phyloP scores from a whole-genome alignment of 2,113 vertebrate species.

The Nansenia antarctica region DNA sequence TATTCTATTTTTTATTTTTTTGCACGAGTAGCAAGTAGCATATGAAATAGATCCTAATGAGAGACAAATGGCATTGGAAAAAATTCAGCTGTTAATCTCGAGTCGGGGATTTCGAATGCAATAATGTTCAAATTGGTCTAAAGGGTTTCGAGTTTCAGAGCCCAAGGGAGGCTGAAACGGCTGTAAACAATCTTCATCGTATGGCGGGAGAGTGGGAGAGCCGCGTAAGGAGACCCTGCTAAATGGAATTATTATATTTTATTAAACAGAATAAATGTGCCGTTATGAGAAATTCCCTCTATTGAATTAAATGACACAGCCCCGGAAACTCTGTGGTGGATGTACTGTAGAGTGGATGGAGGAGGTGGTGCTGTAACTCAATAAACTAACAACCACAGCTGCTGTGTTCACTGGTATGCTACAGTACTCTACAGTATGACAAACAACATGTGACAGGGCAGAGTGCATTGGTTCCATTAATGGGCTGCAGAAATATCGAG shows the following conservation, averaged over 20 bases:
- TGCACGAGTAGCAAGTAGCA: slow-evolving; percentile 14
- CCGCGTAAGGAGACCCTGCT: background rate
- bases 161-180: slow-evolving; percentile 11
- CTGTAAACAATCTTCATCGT: slow-evolving; percentile 2
- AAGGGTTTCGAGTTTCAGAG: slow-evolving; percentile 10
- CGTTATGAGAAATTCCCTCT: slow-evolving; percentile 1
- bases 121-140: slow-evolving; percentile 28
- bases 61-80: slow-evolving; percentile 21
- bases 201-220: background rate
- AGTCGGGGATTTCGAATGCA: slow-evolving; percentile 32
- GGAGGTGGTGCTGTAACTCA: slow-evolving; percentile 20
- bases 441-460: slow-evolving; percentile 37
- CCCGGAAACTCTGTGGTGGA: background rate
- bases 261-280: slow-evolving; percentile 7
- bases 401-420: slow-evolving; percentile 22
- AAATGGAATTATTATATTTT: slow-evolving; percentile 3
- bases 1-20: background rate
- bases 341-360: background rate
- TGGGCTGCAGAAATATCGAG: slow-evolving; percentile 28
- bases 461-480: slow-evolving; percentile 44
- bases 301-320: slow-evolving; percentile 11
- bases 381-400: background rate
- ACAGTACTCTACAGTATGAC: slow-evolving; percentile 35
- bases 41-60: slow-evolving; percentile 34
- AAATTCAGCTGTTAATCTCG: slow-evolving; percentile 30